Percentiles rank a stretch among this genome's conserved stretches.
These are phyloP conservation scores for honey bee (Apis mellifera) DNA, from an alignment of 1,140 invertebrate species.

Conservation along the genomic window DNA sequence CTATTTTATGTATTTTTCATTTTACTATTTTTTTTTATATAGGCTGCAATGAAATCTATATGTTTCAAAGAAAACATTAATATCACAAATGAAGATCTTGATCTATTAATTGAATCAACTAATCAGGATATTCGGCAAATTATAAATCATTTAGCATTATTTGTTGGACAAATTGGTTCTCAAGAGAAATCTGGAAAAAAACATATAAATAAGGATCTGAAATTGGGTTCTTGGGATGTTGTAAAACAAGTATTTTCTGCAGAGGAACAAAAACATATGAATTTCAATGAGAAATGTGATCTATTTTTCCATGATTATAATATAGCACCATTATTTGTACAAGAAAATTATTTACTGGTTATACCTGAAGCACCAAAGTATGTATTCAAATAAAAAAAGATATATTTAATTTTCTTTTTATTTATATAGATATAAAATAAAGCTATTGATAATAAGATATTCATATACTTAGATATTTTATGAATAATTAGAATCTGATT, in stretches of 20 bases:
- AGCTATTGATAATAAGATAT: no score
- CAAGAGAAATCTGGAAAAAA: slow-evolving; percentile 80
- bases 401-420: background rate
- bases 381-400: slow-evolving; percentile 58
- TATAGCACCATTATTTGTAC: slow-evolving; percentile 96
- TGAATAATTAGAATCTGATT: no score
- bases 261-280: slow-evolving; percentile 92
- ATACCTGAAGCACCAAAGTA: slow-evolving; percentile 86
- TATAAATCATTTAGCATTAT: slow-evolving; percentile 92
- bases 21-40: slow-evolving; percentile 21
- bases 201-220: slow-evolving; percentile 91
- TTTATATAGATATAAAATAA: background rate
- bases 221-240: slow-evolving; percentile 97
- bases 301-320: slow-evolving; percentile 99
- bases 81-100: slow-evolving; percentile 88
- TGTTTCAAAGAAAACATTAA: slow-evolving; percentile 96
- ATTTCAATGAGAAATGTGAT: slow-evolving; percentile 92
- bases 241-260: slow-evolving; percentile 93
- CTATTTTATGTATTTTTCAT: background rate
- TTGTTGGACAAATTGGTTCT: slow-evolving; percentile 84
- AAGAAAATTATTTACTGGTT: slow-evolving; percentile 96
- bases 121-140: slow-evolving; percentile 97
- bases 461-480: no score
- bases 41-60: slow-evolving; percentile 94
- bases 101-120: slow-evolving; percentile 92